phyloP scores from a whole-genome alignment of 2,797 vertebrate genomes.

The Danionella dracula region DNA sequence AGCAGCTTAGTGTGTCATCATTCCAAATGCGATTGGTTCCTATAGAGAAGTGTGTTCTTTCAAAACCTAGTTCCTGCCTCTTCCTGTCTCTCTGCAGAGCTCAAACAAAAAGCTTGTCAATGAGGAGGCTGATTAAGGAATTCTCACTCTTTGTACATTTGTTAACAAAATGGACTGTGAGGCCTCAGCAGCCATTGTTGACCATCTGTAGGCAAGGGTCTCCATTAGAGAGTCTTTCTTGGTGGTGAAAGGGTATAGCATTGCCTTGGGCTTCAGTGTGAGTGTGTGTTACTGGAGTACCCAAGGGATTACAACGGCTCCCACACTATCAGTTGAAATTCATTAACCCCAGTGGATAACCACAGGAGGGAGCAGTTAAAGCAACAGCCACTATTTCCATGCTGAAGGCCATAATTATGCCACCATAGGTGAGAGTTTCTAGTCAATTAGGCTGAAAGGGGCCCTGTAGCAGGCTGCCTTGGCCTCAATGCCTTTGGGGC shows the following conservation, averaged over 20 bases:
- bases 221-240: slow-evolving; percentile 50
- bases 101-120: slow-evolving; percentile 62
- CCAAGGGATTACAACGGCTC: slow-evolving; percentile 61
- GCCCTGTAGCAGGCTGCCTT: not conserved
- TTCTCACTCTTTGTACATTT: slow-evolving; percentile 70
- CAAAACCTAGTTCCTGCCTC: slow-evolving; percentile 45
- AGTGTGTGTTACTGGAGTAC: slow-evolving; percentile 30
- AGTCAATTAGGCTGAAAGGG: slow-evolving; percentile 17
- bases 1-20: not conserved
- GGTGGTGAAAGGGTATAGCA: slow-evolving; percentile 31
- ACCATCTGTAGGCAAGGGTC: slow-evolving; percentile 80
- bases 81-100: not conserved
- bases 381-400: slow-evolving; percentile 68
- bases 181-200: slow-evolving; percentile 78
- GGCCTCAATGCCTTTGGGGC: not conserved
- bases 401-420: slow-evolving; percentile 70
- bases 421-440: slow-evolving; percentile 43
- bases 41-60: slow-evolving; percentile 60
- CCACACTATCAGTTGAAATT: slow-evolving; percentile 78
- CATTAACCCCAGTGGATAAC: slow-evolving; percentile 76
- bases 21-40: slow-evolving; percentile 54
- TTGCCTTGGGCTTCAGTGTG: slow-evolving; percentile 5
- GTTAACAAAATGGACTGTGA: slow-evolving; percentile 55
- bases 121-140: slow-evolving; percentile 76
- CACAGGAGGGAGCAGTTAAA: slow-evolving; percentile 50